Conservation (phyloP, 2,888 invertebrate species). For the Leucania comma region DNA sequence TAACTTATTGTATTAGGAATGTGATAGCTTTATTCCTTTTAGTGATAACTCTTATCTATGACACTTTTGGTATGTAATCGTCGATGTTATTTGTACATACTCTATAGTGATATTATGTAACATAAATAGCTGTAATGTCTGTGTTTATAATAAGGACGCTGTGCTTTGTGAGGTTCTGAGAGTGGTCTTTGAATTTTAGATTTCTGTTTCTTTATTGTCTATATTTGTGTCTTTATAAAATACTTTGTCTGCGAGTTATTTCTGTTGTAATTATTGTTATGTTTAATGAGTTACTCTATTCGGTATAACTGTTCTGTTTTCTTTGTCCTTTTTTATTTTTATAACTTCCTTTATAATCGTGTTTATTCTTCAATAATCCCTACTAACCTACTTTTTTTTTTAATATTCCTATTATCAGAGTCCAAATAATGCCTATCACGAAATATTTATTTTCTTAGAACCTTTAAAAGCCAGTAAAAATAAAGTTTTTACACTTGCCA, state of each 20-base stretch:
- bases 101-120: slow-evolving; percentile 66
- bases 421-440: too few relatives aligned
- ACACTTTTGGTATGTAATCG: slow-evolving; percentile 57
- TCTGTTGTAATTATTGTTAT: not conserved
- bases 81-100: slow-evolving; percentile 73
- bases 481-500: slow-evolving; percentile 67
- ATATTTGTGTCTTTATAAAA: not conserved
- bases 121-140: slow-evolving; percentile 53
- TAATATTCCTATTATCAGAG: not conserved
- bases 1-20: slow-evolving; percentile 87
- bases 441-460: slow-evolving; percentile 14
- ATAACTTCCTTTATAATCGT: not conserved
- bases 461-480: slow-evolving; percentile 30
- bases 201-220: not conserved
- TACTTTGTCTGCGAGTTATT: not conserved
- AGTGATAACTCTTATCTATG: slow-evolving; percentile 63
- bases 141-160: slow-evolving; percentile 45
- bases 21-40: slow-evolving; percentile 85
- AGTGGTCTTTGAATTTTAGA: not conserved
- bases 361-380: not conserved
- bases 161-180: slow-evolving; percentile 35
- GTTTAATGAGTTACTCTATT: not conserved
- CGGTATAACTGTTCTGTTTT: not conserved
- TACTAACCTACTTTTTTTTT: too few relatives aligned
- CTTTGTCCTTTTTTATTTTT: not conserved